Conservation (phyloP, 2,113 vertebrate genomes). For the Oncorhynchus kisutch region DNA sequence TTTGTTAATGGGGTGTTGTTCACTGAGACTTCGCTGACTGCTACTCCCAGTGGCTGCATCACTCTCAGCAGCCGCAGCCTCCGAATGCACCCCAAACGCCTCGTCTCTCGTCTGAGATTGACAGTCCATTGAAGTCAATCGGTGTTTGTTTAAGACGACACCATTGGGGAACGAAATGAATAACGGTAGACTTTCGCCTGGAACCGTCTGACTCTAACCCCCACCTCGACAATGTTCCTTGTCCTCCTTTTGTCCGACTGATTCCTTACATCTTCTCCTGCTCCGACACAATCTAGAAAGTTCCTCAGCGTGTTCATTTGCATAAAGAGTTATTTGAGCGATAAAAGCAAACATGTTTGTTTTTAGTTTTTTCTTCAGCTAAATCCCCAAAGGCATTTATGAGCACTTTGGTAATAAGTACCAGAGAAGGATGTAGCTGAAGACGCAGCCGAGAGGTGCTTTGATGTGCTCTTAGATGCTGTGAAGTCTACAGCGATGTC, state of each 20-base stretch:
- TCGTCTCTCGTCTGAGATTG: too few species aligned
- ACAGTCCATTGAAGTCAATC: neutral
- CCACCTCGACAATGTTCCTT: neutral
- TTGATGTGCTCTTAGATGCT: constrained; percentile 81
- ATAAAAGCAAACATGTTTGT: constrained; percentile 80
- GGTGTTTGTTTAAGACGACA: neutral
- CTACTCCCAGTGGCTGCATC: constrained; percentile 7
- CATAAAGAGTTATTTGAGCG: constrained; percentile 77
- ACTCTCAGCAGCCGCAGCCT: neutral
- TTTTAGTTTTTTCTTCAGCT: constrained; percentile 57
- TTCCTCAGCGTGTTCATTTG: constrained; percentile 70
- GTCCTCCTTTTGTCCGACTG: neutral
- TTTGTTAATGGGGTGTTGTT: constrained; percentile 66
- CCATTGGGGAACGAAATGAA: neutral
- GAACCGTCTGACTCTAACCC: neutral
- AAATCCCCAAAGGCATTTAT: constrained; percentile 71
- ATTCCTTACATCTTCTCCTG: constrained; percentile 36
- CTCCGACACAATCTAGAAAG: constrained; percentile 43
- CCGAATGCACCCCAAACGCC: neutral
- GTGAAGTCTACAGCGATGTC: constrained; percentile 69
- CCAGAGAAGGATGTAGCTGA: constrained; percentile 68
- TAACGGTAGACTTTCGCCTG: neutral
- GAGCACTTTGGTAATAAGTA: constrained; percentile 78
- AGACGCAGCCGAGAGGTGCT: constrained; percentile 66
- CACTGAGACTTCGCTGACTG: constrained; percentile 30